Conservation (phyloP, 1,140 invertebrate genomes). For the Phocides pigmalion region DNA sequence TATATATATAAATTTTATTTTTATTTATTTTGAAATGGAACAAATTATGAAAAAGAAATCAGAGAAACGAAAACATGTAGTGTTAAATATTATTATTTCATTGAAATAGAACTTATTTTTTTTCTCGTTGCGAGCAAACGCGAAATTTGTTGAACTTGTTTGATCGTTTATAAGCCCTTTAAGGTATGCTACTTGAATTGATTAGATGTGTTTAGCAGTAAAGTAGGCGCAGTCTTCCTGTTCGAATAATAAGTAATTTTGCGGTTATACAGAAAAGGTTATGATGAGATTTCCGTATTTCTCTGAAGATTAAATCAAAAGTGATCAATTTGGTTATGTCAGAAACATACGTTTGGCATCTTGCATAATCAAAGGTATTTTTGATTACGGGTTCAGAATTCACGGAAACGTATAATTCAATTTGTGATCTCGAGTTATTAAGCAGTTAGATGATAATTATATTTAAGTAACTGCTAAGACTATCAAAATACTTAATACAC, state of each 20-base stretch:
- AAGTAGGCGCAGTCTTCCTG: constrained; percentile 47
- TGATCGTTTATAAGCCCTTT: background rate
- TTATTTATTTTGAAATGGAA: too few relatives aligned
- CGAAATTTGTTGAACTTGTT: too few relatives aligned
- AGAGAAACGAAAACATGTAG: too few relatives aligned
- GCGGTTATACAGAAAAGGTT: constrained; percentile 49
- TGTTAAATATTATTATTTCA: too few relatives aligned
- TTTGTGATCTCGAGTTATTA: too few relatives aligned
- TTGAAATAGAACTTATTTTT: too few relatives aligned
- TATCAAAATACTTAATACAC: too few relatives aligned
- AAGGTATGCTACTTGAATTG: constrained; percentile 19
- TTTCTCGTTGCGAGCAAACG: too few relatives aligned
- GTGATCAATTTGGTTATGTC: constrained; percentile 25
- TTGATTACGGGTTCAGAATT: constrained; percentile 3
- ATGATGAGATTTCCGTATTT: constrained; percentile 50
- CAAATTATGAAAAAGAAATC: too few relatives aligned
- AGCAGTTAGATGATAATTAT: too few relatives aligned
- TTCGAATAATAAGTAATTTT: constrained; percentile 52
- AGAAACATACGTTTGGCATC: constrained; percentile 1
- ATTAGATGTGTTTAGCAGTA: constrained; percentile 19
- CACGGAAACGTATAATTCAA: background rate
- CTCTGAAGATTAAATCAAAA: constrained; percentile 21
- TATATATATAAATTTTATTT: too few relatives aligned
- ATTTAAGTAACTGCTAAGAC: too few relatives aligned
- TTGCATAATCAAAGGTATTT: background rate